Conservation (phyloP, 2,113 vertebrate species). For the Gadus macrocephalus region DNA sequence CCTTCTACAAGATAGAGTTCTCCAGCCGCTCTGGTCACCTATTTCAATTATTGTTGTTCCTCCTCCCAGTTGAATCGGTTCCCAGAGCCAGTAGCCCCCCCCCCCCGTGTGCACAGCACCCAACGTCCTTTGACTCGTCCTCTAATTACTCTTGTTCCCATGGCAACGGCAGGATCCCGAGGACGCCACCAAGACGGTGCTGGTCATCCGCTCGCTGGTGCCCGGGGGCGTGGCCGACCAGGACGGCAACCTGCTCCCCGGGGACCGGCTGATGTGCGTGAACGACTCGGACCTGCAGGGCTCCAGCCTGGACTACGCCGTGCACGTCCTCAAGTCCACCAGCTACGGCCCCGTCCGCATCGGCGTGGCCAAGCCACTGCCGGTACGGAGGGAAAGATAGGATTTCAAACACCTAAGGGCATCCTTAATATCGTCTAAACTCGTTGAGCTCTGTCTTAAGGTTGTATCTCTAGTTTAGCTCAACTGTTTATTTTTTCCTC, state of each 20-base stretch:
- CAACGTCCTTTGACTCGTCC: too few species aligned
- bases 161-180: constrained; percentile 79
- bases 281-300: constrained; percentile 83
- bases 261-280: constrained; percentile 92
- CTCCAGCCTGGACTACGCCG: constrained; percentile 86
- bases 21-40: too few species aligned
- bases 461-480: neutral
- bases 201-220: constrained; percentile 93
- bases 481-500: neutral
- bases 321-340: constrained; percentile 88
- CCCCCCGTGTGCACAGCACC: too few species aligned
- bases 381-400: constrained; percentile 72
- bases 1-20: too few species aligned
- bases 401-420: neutral
- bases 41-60: too few species aligned
- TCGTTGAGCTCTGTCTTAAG: too few species aligned
- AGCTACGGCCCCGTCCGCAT: constrained; percentile 79
- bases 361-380: constrained; percentile 89
- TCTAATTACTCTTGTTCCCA: too few species aligned
- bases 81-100: too few species aligned
- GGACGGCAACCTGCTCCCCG: constrained; percentile 87
- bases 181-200: constrained; percentile 85
- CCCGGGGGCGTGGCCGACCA: constrained; percentile 85
- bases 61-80: too few species aligned
- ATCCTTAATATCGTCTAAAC: too few species aligned